Percentiles rank a stretch among this genome's conserved stretches.
Evolutionary conservation across 2,113 vertebrate species (phyloP).

Genomic region (Catharus bicknelli): DNA sequence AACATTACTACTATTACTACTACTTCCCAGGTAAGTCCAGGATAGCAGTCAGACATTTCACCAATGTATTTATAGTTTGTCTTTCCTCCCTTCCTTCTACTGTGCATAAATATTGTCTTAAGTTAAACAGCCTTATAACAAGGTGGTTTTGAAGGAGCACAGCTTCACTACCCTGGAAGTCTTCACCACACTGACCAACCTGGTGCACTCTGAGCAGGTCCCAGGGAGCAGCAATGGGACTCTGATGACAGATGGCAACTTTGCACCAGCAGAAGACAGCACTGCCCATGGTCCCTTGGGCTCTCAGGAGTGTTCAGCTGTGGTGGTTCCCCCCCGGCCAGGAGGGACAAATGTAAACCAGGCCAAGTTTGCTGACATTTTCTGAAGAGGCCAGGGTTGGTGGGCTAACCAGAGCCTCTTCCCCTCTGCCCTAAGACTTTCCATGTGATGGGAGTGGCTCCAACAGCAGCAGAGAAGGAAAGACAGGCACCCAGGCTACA

Average conservation of each 20-base stretch:
- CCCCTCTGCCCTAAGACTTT: background rate
- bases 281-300: background rate
- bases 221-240: background rate
- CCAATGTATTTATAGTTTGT: rapidly evolving
- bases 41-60: background rate
- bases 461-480: background rate
- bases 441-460: background rate
- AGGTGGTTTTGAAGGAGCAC: background rate
- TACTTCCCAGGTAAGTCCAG: background rate
- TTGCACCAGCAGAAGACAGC: background rate
- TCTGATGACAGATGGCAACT: background rate
- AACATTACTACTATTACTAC: background rate
- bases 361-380: background rate
- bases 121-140: background rate
- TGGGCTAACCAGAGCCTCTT: background rate
- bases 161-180: background rate
- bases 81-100: background rate
- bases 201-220: background rate
- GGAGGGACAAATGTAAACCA: background rate
- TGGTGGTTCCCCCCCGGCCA: background rate
- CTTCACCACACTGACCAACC: background rate
- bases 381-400: background rate
- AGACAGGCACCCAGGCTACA: background rate
- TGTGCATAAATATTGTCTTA: background rate
- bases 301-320: background rate